Percentiles rank a stretch among this genome's conserved stretches.
Evolutionary conservation across 2,888 invertebrate species (phyloP).

Genomic region (Meiosimyza decipiens): DNA sequence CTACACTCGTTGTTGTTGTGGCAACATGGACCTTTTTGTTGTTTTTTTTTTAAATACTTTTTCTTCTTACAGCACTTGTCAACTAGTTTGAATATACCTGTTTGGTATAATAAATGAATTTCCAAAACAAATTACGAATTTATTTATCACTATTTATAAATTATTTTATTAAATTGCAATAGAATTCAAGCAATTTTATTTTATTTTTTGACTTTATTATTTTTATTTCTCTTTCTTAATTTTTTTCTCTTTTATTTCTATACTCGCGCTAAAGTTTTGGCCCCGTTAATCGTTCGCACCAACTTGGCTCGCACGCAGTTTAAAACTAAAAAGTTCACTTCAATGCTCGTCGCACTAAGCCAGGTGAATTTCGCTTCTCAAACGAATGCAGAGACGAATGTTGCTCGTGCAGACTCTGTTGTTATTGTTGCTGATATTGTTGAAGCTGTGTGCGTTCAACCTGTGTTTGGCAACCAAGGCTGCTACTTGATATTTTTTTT

Average conservation of each 20-base stretch:
- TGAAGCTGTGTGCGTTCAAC: too few species aligned
- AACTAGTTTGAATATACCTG: neutral
- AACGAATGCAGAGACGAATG: too few species aligned
- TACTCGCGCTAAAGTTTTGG: constrained; percentile 11
- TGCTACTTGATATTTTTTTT: too few species aligned
- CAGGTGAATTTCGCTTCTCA: constrained; percentile 4
- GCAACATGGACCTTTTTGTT: constrained; percentile 5
- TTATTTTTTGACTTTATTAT: constrained; percentile 14
- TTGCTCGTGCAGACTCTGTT: too few species aligned
- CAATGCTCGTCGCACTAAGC: constrained; percentile 11
- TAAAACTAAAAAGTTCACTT: constrained; percentile 27
- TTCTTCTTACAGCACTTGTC: neutral
- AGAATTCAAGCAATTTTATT: constrained; percentile 3
- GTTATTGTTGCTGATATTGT: too few species aligned
- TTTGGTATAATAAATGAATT: too few species aligned
- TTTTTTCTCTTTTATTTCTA: constrained; percentile 7
- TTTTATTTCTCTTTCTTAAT: constrained; percentile 31
- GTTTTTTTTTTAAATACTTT: neutral
- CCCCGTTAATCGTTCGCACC: constrained; percentile 23
- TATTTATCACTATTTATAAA: too few species aligned
- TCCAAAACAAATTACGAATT: too few species aligned
- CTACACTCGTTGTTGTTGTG: neutral
- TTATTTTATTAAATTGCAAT: neutral
- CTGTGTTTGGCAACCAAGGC: too few species aligned
- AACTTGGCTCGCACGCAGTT: constrained; percentile 29